These are phyloP conservation scores for Trochalopteron elliotii DNA, from an alignment of 2,113 vertebrate species.

Conservation along the genomic window DNA sequence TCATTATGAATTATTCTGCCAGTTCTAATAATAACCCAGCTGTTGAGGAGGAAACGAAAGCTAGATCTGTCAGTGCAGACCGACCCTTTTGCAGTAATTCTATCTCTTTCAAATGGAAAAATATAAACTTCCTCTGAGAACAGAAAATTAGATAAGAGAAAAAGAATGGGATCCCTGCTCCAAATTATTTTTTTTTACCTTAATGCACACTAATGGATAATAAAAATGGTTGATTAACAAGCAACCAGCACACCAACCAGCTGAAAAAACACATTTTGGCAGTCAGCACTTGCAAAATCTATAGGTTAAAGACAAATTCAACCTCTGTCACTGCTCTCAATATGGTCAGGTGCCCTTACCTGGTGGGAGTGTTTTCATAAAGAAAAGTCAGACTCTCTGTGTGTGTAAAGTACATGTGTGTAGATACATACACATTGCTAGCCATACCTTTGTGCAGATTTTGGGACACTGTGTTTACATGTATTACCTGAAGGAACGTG, in stretches of 20 bases:
- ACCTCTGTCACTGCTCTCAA: neutral
- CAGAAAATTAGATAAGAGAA: slow-evolving; percentile 67
- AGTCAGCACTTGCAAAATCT: slow-evolving; percentile 29
- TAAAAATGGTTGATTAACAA: slow-evolving; percentile 62
- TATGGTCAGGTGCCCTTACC: neutral
- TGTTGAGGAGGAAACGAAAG: slow-evolving; percentile 24
- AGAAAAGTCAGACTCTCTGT: neutral
- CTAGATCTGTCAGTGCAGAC: slow-evolving; percentile 4
- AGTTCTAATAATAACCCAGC: slow-evolving; percentile 53
- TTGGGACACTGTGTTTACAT: neutral
- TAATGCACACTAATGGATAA: slow-evolving; percentile 66
- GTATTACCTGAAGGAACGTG: neutral
- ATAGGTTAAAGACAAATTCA: slow-evolving; percentile 37
- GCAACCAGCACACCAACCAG: neutral
- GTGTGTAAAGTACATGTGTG: neutral
- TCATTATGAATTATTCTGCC: slow-evolving; percentile 67
- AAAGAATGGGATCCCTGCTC: slow-evolving; percentile 52
- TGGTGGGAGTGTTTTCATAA: neutral
- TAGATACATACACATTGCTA: neutral
- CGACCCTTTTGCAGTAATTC: slow-evolving; percentile 51
- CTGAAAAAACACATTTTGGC: slow-evolving; percentile 56
- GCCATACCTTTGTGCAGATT: neutral
- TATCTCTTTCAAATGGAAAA: slow-evolving; percentile 32
- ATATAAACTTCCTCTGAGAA: slow-evolving; percentile 58
- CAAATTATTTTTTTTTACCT: slow-evolving; percentile 46